Evolutionary conservation across 1,140 invertebrate genomes (phyloP).

Genomic region (Megalonaias nervosa): DNA sequence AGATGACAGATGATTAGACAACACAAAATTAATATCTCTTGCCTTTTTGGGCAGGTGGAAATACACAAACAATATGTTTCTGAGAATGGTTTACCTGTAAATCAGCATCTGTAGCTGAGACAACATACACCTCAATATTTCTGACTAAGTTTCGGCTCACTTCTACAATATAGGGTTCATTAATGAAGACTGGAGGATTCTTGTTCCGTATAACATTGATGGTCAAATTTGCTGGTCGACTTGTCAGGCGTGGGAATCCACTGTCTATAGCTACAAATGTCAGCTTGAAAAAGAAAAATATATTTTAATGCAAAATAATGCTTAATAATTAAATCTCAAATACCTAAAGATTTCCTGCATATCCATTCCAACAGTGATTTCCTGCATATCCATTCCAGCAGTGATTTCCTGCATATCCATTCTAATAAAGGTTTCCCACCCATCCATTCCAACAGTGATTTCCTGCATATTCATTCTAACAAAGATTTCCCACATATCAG

Average conservation of each 20-base stretch:
- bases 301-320: background rate
- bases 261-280: slow-evolving; percentile 40
- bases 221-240: slow-evolving; percentile 34
- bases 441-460: no score
- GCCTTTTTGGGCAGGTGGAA: no score
- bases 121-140: slow-evolving; percentile 21
- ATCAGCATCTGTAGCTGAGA: slow-evolving; percentile 49
- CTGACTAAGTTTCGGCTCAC: slow-evolving; percentile 32
- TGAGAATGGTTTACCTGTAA: slow-evolving; percentile 5
- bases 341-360: background rate
- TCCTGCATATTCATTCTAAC: no score
- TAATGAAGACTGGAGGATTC: slow-evolving; percentile 40
- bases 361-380: background rate
- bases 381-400: background rate
- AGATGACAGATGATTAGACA: no score
- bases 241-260: slow-evolving; percentile 31
- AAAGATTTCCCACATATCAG: no score
- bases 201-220: slow-evolving; percentile 53
- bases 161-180: slow-evolving; percentile 32
- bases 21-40: no score
- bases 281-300: slow-evolving; percentile 36
- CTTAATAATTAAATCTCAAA: background rate
- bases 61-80: no score
- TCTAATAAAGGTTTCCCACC: background rate
- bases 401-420: background rate